Base-by-base conservation (phyloP, 1,140 invertebrate genomes). In the Oncopodura yosiiana region DNA sequence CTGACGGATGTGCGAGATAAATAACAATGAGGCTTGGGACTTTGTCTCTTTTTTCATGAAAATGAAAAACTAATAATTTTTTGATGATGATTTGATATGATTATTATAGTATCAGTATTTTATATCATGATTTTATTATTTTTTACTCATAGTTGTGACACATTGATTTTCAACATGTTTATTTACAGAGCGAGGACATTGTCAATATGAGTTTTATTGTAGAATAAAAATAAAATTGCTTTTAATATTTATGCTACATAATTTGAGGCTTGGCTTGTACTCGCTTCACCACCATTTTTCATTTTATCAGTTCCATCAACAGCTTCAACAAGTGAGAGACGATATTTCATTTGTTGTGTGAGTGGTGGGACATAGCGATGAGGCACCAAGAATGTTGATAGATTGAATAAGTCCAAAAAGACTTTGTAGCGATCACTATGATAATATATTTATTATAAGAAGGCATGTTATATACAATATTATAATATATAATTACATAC, bases 351-450 rank as follows among this genome's bases (percentile, higher is more conserved):
- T 26, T 79, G 69, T 26, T 79, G 78, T 4, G 83, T 87, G 21
- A 98, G 73, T 0, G 84, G 83, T 0, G 94, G 94, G 60, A 98
- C 92, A 53, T 83, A 81, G n/a, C 82, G 76, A 5, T 92, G 78
- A 3, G 94, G 94, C 64, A 99, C 84, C 41, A 99, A 69, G 71
- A 94, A 98, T 0, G 94, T 95, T 0, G 93, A 95, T 34, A 98
- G 70, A 70, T 99, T 99, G 77, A 96, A 97, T 12, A 99, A 72
- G 69, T 99, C 95, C 63, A 98, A 71, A 69, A 99, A 99, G 3
- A 98, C 89, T 74, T 99, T 98, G 75, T 99, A 99, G 1, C 93
- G 85, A 71, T 98, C 94, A 70, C 94, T 96, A 73, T 3, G 77
- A 77, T 57, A 61, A 67, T 59, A 67, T 61, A 3, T 18, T 60